Percentiles rank a stretch among this genome's conserved stretches.
These are phyloP conservation scores for Acyrthosiphon pisum DNA, from an alignment of 1,140 invertebrate genomes.

Conservation along the genomic window DNA sequence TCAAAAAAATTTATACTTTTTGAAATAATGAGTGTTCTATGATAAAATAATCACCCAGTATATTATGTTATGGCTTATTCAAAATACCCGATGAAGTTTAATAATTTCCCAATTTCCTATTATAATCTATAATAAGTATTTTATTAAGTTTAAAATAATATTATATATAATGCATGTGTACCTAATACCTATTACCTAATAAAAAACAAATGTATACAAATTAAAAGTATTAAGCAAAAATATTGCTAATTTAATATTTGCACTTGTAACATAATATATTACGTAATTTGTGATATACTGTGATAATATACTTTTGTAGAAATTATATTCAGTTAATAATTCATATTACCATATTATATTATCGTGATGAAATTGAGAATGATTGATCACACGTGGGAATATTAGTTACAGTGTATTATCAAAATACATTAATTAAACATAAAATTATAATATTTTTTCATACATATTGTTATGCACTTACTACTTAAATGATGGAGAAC, in stretches of 20 bases:
- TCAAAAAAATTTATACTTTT: too few relatives aligned
- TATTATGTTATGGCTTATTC: background rate
- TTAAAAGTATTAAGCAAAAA: background rate
- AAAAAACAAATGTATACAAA: background rate
- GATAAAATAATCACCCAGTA: too few relatives aligned
- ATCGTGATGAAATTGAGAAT: background rate
- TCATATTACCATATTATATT: background rate
- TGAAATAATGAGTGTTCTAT: too few relatives aligned
- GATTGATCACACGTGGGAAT: background rate
- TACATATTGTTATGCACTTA: background rate
- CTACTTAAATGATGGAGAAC: background rate
- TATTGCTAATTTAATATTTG: background rate
- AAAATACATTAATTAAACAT: background rate
- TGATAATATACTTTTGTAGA: background rate
- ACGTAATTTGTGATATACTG: background rate
- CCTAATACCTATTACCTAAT: too few relatives aligned
- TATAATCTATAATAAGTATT: background rate
- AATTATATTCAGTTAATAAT: background rate
- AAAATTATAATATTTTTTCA: background rate
- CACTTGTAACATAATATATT: background rate
- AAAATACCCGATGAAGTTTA: too few relatives aligned
- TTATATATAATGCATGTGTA: background rate
- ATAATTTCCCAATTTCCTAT: too few relatives aligned
- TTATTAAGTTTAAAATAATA: background rate
- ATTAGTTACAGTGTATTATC: background rate